These are phyloP conservation scores for Cherax destructor DNA, from an alignment of 1,140 invertebrate species.

Conservation along the genomic window DNA sequence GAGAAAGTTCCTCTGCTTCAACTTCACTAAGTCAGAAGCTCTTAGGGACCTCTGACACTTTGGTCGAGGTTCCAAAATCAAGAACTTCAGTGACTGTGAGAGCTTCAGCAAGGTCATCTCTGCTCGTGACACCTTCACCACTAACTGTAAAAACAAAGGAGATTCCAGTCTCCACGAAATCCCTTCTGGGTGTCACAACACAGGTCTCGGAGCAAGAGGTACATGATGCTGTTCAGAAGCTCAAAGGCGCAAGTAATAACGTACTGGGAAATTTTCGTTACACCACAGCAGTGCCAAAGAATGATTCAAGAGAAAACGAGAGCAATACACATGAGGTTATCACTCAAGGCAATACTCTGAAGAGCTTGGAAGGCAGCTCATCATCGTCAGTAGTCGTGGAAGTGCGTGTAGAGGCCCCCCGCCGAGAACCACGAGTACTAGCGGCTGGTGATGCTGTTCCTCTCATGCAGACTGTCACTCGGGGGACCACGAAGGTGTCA, in stretches of 20 bases:
- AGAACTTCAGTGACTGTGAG: neutral
- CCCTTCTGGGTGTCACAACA: neutral
- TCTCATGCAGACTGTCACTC: neutral
- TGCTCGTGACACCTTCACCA: neutral
- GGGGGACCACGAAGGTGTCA: neutral
- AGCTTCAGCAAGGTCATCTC: neutral
- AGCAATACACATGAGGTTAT: neutral
- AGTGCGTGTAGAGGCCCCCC: conserved; percentile 43
- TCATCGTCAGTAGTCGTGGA: conserved; percentile 55
- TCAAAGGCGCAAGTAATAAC: neutral
- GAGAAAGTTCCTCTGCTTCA: neutral
- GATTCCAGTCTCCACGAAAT: neutral
- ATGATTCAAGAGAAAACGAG: neutral
- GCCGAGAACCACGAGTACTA: neutral
- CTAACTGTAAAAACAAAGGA: neutral
- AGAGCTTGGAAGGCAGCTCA: conserved; percentile 27
- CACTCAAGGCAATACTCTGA: neutral
- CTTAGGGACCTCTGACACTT: neutral
- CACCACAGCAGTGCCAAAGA: conserved; percentile 19
- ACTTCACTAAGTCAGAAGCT: neutral
- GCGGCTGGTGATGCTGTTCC: neutral
- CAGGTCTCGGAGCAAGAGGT: neutral
- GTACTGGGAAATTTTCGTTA: neutral
- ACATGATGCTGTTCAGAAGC: neutral
- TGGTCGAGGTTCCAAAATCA: neutral